Evolutionary conservation across 1,140 invertebrate genomes (phyloP).

Genomic region (Drosophila tropicalis): DNA sequence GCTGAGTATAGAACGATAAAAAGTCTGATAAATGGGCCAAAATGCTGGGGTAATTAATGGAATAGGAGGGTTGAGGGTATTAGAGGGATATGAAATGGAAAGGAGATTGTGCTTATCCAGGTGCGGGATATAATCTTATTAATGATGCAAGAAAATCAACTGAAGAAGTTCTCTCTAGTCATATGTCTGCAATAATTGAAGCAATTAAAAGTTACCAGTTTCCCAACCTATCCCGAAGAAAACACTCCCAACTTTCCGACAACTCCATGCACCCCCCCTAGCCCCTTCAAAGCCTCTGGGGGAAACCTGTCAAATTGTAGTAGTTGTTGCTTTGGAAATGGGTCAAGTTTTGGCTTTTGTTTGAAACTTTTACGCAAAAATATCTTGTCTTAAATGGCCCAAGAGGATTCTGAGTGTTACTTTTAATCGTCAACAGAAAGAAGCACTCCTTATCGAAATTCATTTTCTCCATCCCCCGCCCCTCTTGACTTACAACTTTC

Average conservation of each 20-base stretch:
- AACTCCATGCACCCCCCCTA: neutral
- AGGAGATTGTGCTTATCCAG: constrained; percentile 27
- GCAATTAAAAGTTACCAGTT: constrained; percentile 56
- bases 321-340: constrained; percentile 10
- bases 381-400: constrained; percentile 39
- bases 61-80: constrained; percentile 18
- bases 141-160: constrained; percentile 41
- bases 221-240: neutral
- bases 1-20: neutral
- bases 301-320: constrained; percentile 7
- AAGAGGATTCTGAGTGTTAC: constrained; percentile 45
- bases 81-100: neutral
- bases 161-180: constrained; percentile 2
- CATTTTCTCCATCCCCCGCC: constrained; percentile 8
- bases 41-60: constrained; percentile 67
- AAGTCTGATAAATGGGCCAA: constrained; percentile 58
- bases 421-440: constrained; percentile 60
- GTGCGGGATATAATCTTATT: constrained; percentile 52
- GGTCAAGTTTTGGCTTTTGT: constrained; percentile 27
- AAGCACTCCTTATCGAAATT: constrained; percentile 59
- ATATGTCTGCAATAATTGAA: constrained; percentile 36
- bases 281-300: neutral
- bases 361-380: constrained; percentile 46
- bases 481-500: constrained; percentile 40
- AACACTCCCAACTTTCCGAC: neutral